Percentiles rank a stretch among this genome's conserved stretches.
Evolutionary conservation across 2,888 invertebrate genomes (phyloP).

Genomic region (Caenorhabditis sp.): DNA sequence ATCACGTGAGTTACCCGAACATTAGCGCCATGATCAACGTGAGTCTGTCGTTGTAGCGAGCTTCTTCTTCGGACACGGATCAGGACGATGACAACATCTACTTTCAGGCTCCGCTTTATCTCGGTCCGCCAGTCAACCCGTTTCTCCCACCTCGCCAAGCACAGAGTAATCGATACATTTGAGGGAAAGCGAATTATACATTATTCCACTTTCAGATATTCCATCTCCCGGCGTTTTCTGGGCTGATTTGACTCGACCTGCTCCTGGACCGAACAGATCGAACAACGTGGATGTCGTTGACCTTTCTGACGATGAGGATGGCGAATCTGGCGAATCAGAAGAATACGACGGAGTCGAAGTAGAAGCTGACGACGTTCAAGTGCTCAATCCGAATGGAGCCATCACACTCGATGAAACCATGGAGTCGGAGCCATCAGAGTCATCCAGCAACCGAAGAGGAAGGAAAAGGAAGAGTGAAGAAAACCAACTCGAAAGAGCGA

Average conservation of each 20-base stretch:
- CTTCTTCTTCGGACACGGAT: conserved; percentile 42
- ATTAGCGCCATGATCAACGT: not conserved
- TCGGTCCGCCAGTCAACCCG: not conserved
- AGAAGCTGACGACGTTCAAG: conserved; percentile 37
- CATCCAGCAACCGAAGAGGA: not conserved
- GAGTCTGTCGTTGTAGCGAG: conserved; percentile 26
- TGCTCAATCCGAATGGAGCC: conserved; percentile 10
- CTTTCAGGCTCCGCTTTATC: conserved; percentile 41
- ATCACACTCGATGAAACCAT: conserved; percentile 22
- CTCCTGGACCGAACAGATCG: too few species aligned
- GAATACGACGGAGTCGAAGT: too few species aligned
- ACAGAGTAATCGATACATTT: too few species aligned
- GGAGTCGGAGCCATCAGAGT: too few species aligned
- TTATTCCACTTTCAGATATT: too few species aligned
- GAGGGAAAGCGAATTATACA: too few species aligned
- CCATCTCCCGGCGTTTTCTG: too few species aligned
- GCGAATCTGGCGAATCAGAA: too few species aligned
- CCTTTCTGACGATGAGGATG: not conserved
- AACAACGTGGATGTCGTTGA: too few species aligned
- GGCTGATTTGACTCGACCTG: too few species aligned
- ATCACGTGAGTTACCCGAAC: conserved; percentile 16
- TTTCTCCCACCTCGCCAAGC: too few species aligned
- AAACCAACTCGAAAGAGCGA: not conserved
- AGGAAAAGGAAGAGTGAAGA: not conserved
- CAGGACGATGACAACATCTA: conserved; percentile 42